Base-by-base conservation (phyloP, 35 echinoderm and acorn worm genomes). In the Strongylocentrotus purpuratus region DNA sequence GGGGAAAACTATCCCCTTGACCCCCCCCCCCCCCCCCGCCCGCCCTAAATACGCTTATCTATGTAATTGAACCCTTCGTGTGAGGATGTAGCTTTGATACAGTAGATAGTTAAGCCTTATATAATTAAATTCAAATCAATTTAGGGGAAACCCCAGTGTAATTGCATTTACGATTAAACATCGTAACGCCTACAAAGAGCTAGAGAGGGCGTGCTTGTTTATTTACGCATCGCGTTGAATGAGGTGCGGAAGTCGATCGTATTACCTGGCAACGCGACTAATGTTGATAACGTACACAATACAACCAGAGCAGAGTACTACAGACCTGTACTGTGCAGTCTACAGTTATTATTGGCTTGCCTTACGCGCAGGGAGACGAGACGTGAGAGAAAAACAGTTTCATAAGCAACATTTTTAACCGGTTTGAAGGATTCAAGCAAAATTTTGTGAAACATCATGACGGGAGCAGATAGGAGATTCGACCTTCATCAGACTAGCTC, bases 401-500 rank as follows among this genome's bases (percentile, higher is more conserved):
- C 9, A 17, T 17, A 41, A 41, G 14, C 13, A 46, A 32, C 9
- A 89, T 45, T 89, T 87, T 87, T 20, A 87, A 9, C n/a, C 17
- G 32, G 32, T 41, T 88, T 88, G 10, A 14, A 41, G 33, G 33
- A 20, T 33, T 31, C 22, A 22, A 31, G 28, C n/a, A 31, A 33
- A 89, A 33, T 15, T 89, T 41, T 35, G 14, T 33, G 33, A 22
- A 17, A 46, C 32, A 89, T 41, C 45, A 89, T 89, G 87, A 89
- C 87, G 85, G 85, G 85, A 46, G 33, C 46, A 88, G 96, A 97
- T 15, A 95, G 95, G 94, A 86, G 98, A 97, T 98, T 98, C 85
- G 98, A 99, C 95, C 92, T 99, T 28, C 97, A 99, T 85, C 95
- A 99, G 50, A 99, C 98, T 32, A 98, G 97, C 91, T 97, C 97